A percentile compares a stretch with the other conserved stretches of the same genome.
Conservation (phyloP, 2,888 invertebrate species). For the Adelphocoris suturalis region DNA sequence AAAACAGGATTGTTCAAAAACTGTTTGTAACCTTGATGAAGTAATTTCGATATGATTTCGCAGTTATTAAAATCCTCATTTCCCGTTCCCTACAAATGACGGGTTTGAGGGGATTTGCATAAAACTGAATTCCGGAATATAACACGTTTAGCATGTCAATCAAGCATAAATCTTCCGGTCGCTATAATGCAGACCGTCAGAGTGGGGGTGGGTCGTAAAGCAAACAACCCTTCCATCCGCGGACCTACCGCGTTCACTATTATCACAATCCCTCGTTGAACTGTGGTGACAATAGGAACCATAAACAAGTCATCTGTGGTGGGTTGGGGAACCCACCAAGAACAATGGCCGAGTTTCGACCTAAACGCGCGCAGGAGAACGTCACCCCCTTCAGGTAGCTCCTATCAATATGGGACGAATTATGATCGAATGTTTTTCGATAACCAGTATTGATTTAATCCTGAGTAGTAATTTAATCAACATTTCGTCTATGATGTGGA, state of each 20-base stretch:
- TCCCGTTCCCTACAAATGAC: neutral
- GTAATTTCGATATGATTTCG: neutral
- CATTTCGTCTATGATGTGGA: no score
- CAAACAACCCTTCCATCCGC: constrained; percentile 34
- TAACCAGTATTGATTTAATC: neutral
- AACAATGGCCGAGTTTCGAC: neutral
- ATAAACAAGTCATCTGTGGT: constrained; percentile 40
- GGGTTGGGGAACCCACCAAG: neutral
- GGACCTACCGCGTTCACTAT: constrained; percentile 13
- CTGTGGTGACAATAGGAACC: constrained; percentile 37
- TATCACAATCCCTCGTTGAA: constrained; percentile 32
- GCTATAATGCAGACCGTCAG: neutral
- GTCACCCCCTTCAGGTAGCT: neutral
- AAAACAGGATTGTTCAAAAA: neutral
- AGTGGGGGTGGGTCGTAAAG: neutral
- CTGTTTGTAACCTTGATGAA: neutral
- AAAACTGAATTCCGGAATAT: constrained; percentile 16
- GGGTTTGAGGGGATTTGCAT: neutral
- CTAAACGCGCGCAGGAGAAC: neutral
- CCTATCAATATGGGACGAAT: neutral
- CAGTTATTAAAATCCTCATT: neutral
- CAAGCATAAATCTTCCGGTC: constrained; percentile 23
- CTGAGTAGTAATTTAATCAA: no score
- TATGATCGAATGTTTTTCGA: neutral
- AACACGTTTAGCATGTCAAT: constrained; percentile 52